Evolutionary conservation across 1,140 invertebrate species (phyloP), one percentile per base, ranked within the genome.

Genomic region (Cotesia glomerata): DNA sequence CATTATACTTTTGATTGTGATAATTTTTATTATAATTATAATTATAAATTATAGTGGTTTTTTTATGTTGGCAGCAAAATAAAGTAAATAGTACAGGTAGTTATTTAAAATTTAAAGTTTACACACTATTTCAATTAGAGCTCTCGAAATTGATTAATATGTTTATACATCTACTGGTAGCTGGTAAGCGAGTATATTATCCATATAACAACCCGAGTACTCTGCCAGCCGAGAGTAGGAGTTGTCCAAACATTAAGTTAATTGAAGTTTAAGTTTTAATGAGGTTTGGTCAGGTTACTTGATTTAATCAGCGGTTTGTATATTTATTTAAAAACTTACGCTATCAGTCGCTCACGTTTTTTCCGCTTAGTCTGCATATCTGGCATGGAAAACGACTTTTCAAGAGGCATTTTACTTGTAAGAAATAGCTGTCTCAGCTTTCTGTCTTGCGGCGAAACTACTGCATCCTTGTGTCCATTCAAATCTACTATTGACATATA

Each of bases 371-470:
- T 92, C 71, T 93, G 91, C 72, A 95, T 94, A 78, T 95, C 93
- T 0, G 94, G 94, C 90, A 95, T 91, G 0, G 94, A 95, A 45
- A 91, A 85, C 2, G 93, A 94, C 82, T 95, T 95, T 78, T 93
- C 92, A 32, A 95, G 80, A 0, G 92, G 90, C 32, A 88, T 88
- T 78, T 90, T 90, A 70, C 84, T 89, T 7, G 64, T 70, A 9
- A 85, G 52, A 26, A 84, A 36, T 7, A 82, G 68, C 35, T 79
- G 81, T 69, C 78, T 82, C 49, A 80, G 69, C 69, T 77, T 83
- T 63, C 56, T 76, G 72, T 81, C 80, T 18, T 68, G 76, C 2
- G 76, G 59, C 16, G 71, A 66, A 70, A 45, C 75, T 76, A 34
- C 73, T 70, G 16, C 56, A 32, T 5, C 74, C 72, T 2, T 45